A percentile compares a stretch with the other conserved stretches of the same genome.
These are phyloP conservation scores for Setophaga coronata DNA, from an alignment of 2,113 vertebrate species.

Conservation along the genomic window DNA sequence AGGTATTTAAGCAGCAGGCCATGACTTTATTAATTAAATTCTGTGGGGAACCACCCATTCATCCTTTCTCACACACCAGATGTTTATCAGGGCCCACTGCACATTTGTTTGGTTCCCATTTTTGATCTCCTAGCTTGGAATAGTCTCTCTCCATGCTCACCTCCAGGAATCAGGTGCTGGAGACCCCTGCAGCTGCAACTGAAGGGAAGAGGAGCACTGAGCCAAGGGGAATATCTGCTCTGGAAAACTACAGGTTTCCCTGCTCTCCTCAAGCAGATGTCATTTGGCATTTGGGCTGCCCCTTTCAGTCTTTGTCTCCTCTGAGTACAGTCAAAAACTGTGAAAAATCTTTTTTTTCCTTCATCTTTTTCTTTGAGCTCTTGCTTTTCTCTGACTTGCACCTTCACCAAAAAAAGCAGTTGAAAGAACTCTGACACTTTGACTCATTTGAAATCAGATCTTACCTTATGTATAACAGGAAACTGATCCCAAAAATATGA, in stretches of 20 bases:
- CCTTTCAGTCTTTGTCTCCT: not conserved
- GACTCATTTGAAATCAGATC: not conserved
- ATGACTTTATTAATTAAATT: not conserved
- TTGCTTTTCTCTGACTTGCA: not conserved
- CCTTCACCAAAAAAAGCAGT: not conserved
- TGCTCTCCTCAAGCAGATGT: not conserved
- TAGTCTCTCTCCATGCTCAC: not conserved
- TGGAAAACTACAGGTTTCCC: not conserved
- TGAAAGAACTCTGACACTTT: not conserved
- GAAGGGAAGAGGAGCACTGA: not conserved
- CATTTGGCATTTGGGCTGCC: not conserved
- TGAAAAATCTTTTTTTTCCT: not conserved
- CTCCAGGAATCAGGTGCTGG: not conserved
- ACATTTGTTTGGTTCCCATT: not conserved
- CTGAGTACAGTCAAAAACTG: not conserved
- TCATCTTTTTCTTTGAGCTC: not conserved
- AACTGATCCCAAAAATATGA: not conserved
- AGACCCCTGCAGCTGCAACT: not conserved
- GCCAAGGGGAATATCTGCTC: not conserved
- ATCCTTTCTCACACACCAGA: not conserved
- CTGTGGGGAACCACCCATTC: accelerated
- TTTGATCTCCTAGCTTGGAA: not conserved
- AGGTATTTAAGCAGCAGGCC: not conserved
- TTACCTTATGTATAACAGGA: not conserved
- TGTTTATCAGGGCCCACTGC: accelerated